A percentile compares a stretch with the other conserved stretches of the same genome.
Evolutionary conservation across 1,140 invertebrate genomes (phyloP).

Genomic region (Hyphantria cunea): DNA sequence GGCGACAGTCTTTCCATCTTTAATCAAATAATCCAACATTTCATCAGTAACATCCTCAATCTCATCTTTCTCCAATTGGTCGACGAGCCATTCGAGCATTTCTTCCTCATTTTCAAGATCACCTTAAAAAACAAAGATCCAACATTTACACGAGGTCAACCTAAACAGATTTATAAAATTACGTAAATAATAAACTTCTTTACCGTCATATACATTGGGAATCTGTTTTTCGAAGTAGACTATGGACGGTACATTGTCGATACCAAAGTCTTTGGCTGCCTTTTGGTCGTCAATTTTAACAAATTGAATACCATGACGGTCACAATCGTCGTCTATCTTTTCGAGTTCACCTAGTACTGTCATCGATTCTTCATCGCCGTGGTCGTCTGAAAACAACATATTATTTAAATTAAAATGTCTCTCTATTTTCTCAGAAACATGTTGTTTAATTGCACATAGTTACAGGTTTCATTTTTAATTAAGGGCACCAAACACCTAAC

Average conservation of each 20-base stretch:
- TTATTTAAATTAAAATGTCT: neutral
- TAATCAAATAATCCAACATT: slow-evolving; percentile 94
- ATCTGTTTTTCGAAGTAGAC: slow-evolving; percentile 97
- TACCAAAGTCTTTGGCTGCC: slow-evolving; percentile 92
- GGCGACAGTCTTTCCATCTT: slow-evolving; percentile 93
- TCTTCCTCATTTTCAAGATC: slow-evolving; percentile 95
- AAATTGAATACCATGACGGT: slow-evolving; percentile 95
- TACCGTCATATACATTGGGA: slow-evolving; percentile 95
- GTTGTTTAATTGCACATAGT: too few species aligned
- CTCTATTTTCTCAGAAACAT: too few species aligned
- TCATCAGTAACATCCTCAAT: slow-evolving; percentile 97
- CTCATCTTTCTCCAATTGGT: slow-evolving; percentile 94
- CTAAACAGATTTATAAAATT: slow-evolving; percentile 20
- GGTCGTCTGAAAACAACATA: slow-evolving; percentile 85
- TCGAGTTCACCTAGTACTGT: slow-evolving; percentile 92
- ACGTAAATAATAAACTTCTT: slow-evolving; percentile 9
- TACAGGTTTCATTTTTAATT: neutral
- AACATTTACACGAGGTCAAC: slow-evolving; percentile 7
- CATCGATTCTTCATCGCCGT: slow-evolving; percentile 92
- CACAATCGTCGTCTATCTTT: slow-evolving; percentile 96
- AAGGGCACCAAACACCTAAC: too few species aligned
- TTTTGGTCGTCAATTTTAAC: slow-evolving; percentile 95
- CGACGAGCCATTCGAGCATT: slow-evolving; percentile 93
- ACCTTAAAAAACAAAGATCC: slow-evolving; percentile 77
- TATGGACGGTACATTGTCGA: slow-evolving; percentile 91